Evolutionary conservation across 2,797 vertebrate genomes (phyloP).

Genomic region (Tauraco hartlaubi): DNA sequence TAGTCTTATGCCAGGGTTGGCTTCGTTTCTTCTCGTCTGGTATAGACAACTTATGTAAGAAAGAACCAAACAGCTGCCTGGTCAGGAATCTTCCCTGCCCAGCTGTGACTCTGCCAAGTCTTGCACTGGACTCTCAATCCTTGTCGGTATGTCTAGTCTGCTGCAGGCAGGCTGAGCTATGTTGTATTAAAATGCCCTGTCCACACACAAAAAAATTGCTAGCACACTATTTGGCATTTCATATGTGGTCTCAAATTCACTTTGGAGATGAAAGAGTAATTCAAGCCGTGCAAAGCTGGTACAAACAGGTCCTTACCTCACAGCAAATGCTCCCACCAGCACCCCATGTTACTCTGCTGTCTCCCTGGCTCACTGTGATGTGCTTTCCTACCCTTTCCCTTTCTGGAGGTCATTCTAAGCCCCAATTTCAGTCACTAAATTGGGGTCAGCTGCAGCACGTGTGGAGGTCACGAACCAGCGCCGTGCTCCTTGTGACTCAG

Average conservation of each 20-base stretch:
- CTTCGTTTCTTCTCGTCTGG: neutral
- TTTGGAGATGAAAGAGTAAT: neutral
- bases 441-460: neutral
- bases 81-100: neutral
- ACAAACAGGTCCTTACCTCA: neutral
- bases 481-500: neutral
- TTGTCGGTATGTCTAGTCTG: neutral
- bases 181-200: neutral
- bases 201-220: neutral
- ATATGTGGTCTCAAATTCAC: neutral
- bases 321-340: neutral
- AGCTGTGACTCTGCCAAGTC: constrained; percentile 7
- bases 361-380: neutral
- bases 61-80: neutral
- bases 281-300: neutral
- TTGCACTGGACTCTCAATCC: neutral
- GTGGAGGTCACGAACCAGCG: neutral
- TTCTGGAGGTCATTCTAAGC: neutral
- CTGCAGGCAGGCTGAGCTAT: neutral
- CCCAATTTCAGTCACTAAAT: neutral
- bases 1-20: neutral
- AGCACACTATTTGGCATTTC: neutral
- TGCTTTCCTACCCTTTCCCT: neutral
- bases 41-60: constrained; percentile 1
- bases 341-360: neutral